phyloP scores from a whole-genome alignment of 2,888 invertebrate genomes.

The Lysandra coridon region DNA sequence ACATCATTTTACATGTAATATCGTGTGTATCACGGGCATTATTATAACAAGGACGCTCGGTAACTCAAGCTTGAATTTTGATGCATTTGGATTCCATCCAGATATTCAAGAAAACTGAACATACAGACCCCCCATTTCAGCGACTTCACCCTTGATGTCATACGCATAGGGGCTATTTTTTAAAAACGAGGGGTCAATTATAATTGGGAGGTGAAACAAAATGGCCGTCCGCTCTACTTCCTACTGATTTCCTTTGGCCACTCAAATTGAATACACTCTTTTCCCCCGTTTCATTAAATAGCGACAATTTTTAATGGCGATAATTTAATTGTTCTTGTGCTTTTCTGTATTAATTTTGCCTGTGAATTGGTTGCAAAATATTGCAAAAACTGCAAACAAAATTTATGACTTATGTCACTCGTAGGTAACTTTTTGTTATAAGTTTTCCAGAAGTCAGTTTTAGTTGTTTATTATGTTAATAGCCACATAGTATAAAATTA shows the following conservation, averaged over 20 bases:
- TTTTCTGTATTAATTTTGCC: not conserved
- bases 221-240: not conserved
- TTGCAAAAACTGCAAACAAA: too few relatives aligned
- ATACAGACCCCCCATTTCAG: slow-evolving; percentile 23
- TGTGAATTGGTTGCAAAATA: too few relatives aligned
- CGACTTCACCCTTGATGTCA: not conserved
- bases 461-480: too few relatives aligned
- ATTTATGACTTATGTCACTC: not conserved
- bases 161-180: not conserved
- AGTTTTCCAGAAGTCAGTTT: too few relatives aligned
- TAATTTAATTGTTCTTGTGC: not conserved
- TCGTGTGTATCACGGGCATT: not conserved
- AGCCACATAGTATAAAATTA: too few relatives aligned
- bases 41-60: slow-evolving; percentile 43
- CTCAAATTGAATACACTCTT: not conserved
- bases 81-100: slow-evolving; percentile 48
- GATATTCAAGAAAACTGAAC: slow-evolving; percentile 40
- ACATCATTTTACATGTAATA: not conserved
- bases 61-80: slow-evolving; percentile 46
- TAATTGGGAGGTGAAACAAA: slow-evolving; percentile 4
- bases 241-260: not conserved
- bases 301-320: not conserved
- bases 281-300: not conserved
- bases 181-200: not conserved
- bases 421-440: not conserved